Conservation (phyloP, 2,888 invertebrate genomes). For the Plagiodera versicolora region DNA sequence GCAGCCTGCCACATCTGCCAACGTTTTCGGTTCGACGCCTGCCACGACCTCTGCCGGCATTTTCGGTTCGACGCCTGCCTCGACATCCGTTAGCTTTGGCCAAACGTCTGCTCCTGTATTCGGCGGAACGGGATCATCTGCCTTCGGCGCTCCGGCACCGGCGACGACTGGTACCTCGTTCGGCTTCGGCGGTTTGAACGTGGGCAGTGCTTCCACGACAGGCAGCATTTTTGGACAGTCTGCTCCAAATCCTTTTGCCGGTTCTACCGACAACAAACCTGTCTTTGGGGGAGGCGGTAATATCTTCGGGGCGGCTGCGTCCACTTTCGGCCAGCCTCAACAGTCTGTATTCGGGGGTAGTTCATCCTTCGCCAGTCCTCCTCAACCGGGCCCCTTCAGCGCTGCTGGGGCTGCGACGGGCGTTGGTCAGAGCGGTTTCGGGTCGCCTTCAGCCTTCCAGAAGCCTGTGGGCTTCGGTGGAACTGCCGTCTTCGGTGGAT, state of each 20-base stretch:
- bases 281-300: slow-evolving; percentile 25
- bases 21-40: slow-evolving; percentile 44
- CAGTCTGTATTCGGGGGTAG: slow-evolving; percentile 39
- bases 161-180: slow-evolving; percentile 31
- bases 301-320: slow-evolving; percentile 28
- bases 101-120: slow-evolving; percentile 33
- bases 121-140: slow-evolving; percentile 29
- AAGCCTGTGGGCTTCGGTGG: slow-evolving; percentile 48
- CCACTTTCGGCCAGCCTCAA: too few species aligned
- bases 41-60: slow-evolving; percentile 29
- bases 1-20: too few species aligned
- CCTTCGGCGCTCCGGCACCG: too few species aligned
- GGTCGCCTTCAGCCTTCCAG: slow-evolving; percentile 45
- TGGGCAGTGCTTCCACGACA: slow-evolving; percentile 33
- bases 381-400: slow-evolving; percentile 49
- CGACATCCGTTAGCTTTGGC: background rate
- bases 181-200: slow-evolving; percentile 42
- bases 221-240: slow-evolving; percentile 35
- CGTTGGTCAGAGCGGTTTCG: slow-evolving; percentile 54
- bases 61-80: slow-evolving; percentile 35
- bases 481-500: slow-evolving; percentile 50
- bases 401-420: slow-evolving; percentile 39
- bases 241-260: slow-evolving; percentile 32
- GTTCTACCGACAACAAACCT: background rate
- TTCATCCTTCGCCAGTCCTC: slow-evolving; percentile 34